phyloP scores from a whole-genome alignment of 35 echinoderm and acorn worm species.

The Anneissia japonica region DNA sequence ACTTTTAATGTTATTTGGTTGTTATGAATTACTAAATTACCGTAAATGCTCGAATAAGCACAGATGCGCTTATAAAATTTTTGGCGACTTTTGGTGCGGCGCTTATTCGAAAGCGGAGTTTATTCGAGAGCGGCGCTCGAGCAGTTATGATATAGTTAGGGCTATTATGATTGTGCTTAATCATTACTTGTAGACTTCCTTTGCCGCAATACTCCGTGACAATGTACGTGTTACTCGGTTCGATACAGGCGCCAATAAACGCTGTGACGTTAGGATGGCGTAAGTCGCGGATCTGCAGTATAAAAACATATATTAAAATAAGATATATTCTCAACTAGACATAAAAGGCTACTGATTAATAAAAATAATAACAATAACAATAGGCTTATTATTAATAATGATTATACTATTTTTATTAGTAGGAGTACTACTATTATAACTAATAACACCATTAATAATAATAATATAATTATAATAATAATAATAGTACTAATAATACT shows the following conservation, averaged over 20 bases:
- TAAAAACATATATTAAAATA: not conserved
- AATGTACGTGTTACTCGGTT: slow-evolving; percentile 72
- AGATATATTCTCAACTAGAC: not conserved
- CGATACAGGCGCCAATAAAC: slow-evolving; percentile 86
- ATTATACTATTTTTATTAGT: not conserved
- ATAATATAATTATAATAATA: too few species aligned
- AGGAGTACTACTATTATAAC: too few species aligned
- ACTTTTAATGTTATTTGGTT: not conserved
- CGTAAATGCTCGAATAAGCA: not conserved
- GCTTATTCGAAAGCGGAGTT: too few species aligned
- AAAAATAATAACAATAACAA: not conserved
- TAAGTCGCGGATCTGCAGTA: slow-evolving; percentile 75
- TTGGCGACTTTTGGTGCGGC: too few species aligned
- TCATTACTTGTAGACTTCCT: slow-evolving; percentile 96
- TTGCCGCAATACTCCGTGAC: slow-evolving; percentile 78
- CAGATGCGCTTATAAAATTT: not conserved
- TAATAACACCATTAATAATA: too few species aligned
- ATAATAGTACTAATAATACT: too few species aligned
- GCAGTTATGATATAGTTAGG: too few species aligned
- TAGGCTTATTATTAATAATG: too few species aligned
- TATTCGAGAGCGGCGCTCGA: too few species aligned
- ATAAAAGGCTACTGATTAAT: not conserved
- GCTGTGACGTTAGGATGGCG: slow-evolving; percentile 68
- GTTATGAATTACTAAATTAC: not conserved
- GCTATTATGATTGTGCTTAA: too few species aligned